phyloP scores from a whole-genome alignment of 2,888 invertebrate genomes.

The Leptinotarsa tumamoca region DNA sequence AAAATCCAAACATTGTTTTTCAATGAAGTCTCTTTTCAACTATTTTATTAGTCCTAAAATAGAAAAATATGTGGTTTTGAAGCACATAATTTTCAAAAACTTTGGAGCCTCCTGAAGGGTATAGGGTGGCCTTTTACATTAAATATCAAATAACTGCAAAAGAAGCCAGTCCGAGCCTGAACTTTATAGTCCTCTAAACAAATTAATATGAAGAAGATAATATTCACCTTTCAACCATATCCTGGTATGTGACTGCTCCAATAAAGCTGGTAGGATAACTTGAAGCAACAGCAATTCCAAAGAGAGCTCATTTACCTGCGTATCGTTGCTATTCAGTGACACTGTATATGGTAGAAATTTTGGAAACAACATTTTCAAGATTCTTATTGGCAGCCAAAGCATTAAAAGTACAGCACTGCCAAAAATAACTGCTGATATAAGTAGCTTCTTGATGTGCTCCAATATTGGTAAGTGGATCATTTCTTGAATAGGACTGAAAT shows the following conservation, averaged over 20 bases:
- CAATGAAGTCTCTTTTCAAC: too few species aligned
- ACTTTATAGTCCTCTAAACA: neutral
- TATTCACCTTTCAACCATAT: slow-evolving; percentile 83
- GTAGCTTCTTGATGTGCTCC: slow-evolving; percentile 88
- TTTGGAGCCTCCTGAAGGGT: too few species aligned
- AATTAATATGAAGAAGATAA: neutral
- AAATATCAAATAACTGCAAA: too few species aligned
- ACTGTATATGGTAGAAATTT: slow-evolving; percentile 96
- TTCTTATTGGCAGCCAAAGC: slow-evolving; percentile 93
- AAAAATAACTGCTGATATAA: slow-evolving; percentile 95
- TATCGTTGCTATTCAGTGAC: slow-evolving; percentile 81
- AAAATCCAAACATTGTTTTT: too few species aligned
- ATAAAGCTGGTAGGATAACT: slow-evolving; percentile 93
- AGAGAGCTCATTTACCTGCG: slow-evolving; percentile 93
- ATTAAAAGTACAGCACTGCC: slow-evolving; percentile 95
- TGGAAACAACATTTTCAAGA: slow-evolving; percentile 84
- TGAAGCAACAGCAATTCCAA: slow-evolving; percentile 91
- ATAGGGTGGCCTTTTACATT: too few species aligned
- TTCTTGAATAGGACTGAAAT: slow-evolving; percentile 98
- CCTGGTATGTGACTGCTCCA: slow-evolving; percentile 96
- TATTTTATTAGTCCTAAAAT: too few species aligned
- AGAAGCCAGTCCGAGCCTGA: too few species aligned
- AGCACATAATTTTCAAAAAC: too few species aligned
- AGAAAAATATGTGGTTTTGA: too few species aligned
- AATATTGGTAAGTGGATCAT: slow-evolving; percentile 98